Evolutionary conservation across 2,888 invertebrate genomes (phyloP).

Genomic region (Anodontia alba): DNA sequence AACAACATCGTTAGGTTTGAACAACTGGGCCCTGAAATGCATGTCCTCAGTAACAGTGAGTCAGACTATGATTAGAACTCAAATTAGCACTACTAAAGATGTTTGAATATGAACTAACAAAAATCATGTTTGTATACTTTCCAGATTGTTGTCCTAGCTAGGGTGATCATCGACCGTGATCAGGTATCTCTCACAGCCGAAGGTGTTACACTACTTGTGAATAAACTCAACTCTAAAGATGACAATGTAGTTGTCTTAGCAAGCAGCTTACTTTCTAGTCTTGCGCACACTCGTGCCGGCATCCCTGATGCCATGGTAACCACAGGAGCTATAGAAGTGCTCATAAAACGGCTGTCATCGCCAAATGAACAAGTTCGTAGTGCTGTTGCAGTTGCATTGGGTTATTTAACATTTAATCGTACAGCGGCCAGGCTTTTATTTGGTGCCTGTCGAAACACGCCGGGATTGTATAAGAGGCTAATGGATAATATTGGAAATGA

Average conservation of each 20-base stretch:
- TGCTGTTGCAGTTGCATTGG: constrained; percentile 83
- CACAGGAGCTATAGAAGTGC: constrained; percentile 81
- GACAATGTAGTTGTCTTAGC: constrained; percentile 83
- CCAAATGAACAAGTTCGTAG: constrained; percentile 79
- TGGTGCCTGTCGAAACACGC: constrained; percentile 80
- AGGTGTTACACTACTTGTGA: constrained; percentile 81
- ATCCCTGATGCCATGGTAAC: constrained; percentile 85
- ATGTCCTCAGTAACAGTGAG: no score
- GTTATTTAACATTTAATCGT: constrained; percentile 84
- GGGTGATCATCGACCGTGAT: constrained; percentile 83
- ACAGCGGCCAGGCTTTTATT: constrained; percentile 83
- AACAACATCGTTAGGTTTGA: no score
- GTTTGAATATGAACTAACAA: no score
- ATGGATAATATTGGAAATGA: constrained; percentile 81
- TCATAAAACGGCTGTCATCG: constrained; percentile 79
- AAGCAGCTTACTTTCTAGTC: constrained; percentile 82
- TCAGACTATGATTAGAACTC: no score
- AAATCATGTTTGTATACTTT: no score
- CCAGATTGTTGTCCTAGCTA: constrained; percentile 83
- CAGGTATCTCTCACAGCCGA: constrained; percentile 83
- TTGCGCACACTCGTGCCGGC: constrained; percentile 84
- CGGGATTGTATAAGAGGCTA: constrained; percentile 80
- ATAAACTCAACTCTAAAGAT: constrained; percentile 77
- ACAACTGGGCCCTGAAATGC: no score
- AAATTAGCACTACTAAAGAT: no score